Conservation (phyloP, 1,140 invertebrate genomes). For the Bicyclus anynana region DNA sequence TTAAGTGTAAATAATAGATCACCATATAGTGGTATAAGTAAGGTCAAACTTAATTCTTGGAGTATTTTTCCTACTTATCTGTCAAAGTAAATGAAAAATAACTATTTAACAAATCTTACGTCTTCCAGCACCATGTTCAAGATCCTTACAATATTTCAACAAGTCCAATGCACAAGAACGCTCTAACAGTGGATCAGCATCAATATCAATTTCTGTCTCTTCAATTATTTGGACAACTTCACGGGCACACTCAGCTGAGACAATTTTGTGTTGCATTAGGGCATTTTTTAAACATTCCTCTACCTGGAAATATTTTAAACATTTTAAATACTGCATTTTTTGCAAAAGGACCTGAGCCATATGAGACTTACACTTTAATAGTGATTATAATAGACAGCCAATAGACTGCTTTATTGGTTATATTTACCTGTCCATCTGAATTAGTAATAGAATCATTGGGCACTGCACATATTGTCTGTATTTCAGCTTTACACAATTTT, state of each 20-base stretch:
- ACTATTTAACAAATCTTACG: constrained; percentile 73
- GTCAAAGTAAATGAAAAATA: constrained; percentile 10
- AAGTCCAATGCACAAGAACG: constrained; percentile 88
- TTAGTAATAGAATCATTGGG: constrained; percentile 75
- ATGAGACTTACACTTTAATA: no score
- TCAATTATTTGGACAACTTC: constrained; percentile 91
- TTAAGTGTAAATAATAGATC: no score
- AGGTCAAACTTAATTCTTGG: no score
- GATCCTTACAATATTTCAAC: constrained; percentile 88
- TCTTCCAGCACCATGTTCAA: constrained; percentile 91
- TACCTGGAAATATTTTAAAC: constrained; percentile 62
- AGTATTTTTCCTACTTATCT: no score
- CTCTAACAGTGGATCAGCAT: constrained; percentile 89
- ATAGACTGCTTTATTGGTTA: constrained; percentile 1
- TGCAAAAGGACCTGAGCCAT: no score
- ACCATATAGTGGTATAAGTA: no score
- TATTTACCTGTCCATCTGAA: constrained; percentile 76
- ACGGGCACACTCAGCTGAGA: constrained; percentile 83
- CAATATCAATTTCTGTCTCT: constrained; percentile 88
- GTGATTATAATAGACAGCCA: no score
- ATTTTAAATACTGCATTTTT: no score
- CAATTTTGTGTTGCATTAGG: constrained; percentile 84
- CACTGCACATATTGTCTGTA: constrained; percentile 80
- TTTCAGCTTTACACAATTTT: constrained; percentile 85
- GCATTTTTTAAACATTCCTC: constrained; percentile 94